Percentiles rank a stretch among this genome's conserved stretches.
Conservation (phyloP, 2,888 invertebrate species). For the Caenorhabditis imperialis region DNA sequence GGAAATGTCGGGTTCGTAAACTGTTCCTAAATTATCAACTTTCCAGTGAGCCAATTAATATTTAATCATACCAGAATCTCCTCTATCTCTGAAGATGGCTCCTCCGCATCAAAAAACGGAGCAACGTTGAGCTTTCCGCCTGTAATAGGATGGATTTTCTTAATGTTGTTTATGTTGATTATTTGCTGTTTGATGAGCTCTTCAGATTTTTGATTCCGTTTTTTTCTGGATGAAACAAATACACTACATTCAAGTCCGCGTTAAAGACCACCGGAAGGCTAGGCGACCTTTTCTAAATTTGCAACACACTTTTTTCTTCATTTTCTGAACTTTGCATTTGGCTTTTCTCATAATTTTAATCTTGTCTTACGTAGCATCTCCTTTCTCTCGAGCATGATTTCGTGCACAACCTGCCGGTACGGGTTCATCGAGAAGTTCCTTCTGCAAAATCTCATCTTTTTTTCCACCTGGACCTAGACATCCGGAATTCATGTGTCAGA, state of each 20-base stretch:
- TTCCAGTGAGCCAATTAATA: not conserved
- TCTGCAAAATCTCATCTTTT: too few species aligned
- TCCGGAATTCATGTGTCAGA: too few species aligned
- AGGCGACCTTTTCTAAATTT: constrained; percentile 22
- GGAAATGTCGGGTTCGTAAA: constrained; percentile 50
- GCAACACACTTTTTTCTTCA: too few species aligned
- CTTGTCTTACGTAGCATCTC: constrained; percentile 54
- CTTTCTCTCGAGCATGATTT: constrained; percentile 57
- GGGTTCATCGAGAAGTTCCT: constrained; percentile 33
- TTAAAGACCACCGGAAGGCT: constrained; percentile 41
- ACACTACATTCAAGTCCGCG: constrained; percentile 8
- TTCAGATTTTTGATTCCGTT: constrained; percentile 7
- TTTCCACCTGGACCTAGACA: too few species aligned
- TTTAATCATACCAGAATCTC: constrained; percentile 36
- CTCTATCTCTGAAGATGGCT: constrained; percentile 46
- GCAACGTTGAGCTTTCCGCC: constrained; percentile 30
- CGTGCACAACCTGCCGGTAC: constrained; percentile 41
- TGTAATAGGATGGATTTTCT: constrained; percentile 15
- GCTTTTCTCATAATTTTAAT: constrained; percentile 8
- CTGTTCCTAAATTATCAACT: constrained; percentile 18
- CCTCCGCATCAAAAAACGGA: constrained; percentile 31
- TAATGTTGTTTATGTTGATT: too few species aligned
- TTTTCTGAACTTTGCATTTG: not conserved
- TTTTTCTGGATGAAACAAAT: not conserved
- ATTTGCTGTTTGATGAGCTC: too few species aligned